A percentile compares a stretch with the other conserved stretches of the same genome.
These are phyloP conservation scores for Galerucella calmariensis DNA, from an alignment of 2,888 invertebrate genomes.

Conservation along the genomic window DNA sequence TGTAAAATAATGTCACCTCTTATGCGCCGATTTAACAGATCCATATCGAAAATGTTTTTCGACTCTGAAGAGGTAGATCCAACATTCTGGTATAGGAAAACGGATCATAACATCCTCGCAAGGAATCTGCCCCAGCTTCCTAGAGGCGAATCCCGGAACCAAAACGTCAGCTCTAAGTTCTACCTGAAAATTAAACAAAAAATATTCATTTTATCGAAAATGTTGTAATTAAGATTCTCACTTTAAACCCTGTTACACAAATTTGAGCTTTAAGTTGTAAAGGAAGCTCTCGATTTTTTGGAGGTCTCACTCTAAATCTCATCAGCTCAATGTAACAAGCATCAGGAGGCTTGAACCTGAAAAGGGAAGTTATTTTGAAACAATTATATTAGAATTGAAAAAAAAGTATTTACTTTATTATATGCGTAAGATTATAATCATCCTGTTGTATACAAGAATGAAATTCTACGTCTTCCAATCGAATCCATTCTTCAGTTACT, in stretches of 20 bases:
- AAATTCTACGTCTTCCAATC: slow-evolving; percentile 93
- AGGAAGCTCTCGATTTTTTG: slow-evolving; percentile 95
- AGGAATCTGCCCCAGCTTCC: slow-evolving; percentile 94
- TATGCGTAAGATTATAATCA: slow-evolving; percentile 86
- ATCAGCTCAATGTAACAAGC: slow-evolving; percentile 97
- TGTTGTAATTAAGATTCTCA: slow-evolving; percentile 51
- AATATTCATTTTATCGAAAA: neutral
- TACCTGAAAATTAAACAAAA: slow-evolving; percentile 69
- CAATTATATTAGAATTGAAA: neutral
- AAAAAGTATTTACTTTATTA: slow-evolving; percentile 77
- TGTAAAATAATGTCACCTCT: slow-evolving; percentile 63
- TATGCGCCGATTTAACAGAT: slow-evolving; percentile 93
- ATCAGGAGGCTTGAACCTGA: slow-evolving; percentile 94
- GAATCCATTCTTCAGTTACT: slow-evolving; percentile 99
- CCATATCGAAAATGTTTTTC: slow-evolving; percentile 98
- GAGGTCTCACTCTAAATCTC: slow-evolving; percentile 94
- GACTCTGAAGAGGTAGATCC: slow-evolving; percentile 98
- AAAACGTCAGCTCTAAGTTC: slow-evolving; percentile 95
- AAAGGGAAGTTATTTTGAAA: slow-evolving; percentile 37
- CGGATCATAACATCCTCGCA: slow-evolving; percentile 97
- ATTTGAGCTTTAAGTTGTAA: slow-evolving; percentile 92
- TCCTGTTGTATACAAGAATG: slow-evolving; percentile 93
- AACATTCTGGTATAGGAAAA: slow-evolving; percentile 98
- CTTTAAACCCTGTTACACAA: slow-evolving; percentile 87
- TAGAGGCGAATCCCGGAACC: slow-evolving; percentile 96